A percentile compares a stretch with the other conserved stretches of the same genome.
Evolutionary conservation across 2,797 vertebrate genomes (phyloP).

Genomic region (Typhlichthys subterraneus): DNA sequence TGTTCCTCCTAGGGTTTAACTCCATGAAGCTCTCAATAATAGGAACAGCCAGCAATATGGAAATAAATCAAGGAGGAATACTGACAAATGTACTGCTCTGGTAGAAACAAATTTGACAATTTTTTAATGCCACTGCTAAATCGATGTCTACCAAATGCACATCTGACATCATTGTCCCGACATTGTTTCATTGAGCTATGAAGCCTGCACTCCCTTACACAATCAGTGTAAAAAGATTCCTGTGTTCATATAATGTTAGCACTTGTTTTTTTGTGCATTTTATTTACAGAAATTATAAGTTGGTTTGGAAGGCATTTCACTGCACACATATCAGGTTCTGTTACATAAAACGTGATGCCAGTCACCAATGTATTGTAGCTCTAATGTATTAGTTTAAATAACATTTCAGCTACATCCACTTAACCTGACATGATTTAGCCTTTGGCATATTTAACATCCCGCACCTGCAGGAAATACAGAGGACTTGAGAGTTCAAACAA

Average conservation of each 20-base stretch:
- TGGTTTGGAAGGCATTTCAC: neutral
- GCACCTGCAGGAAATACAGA: no score
- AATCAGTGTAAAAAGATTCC: neutral
- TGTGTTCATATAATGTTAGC: neutral
- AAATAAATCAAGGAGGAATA: constrained; percentile 16
- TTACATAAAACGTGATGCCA: neutral
- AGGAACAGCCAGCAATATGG: constrained; percentile 22
- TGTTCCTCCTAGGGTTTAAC: no score
- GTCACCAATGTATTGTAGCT: no score
- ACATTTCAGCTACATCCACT: neutral
- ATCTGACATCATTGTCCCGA: neutral
- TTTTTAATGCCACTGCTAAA: constrained; percentile 22
- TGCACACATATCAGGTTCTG: neutral
- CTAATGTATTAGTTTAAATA: neutral
- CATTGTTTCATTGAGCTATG: neutral
- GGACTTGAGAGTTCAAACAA: neutral
- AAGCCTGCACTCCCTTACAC: neutral
- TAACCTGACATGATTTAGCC: neutral
- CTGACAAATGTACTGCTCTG: no score
- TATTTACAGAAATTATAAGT: neutral
- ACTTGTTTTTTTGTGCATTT: neutral
- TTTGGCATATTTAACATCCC: constrained; percentile 1
- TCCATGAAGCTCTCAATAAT: no score
- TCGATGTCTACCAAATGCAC: neutral
- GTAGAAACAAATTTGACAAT: constrained; percentile 31